A percentile compares a stretch with the other conserved stretches of the same genome.
These are phyloP conservation scores for Peribatodes rhomboidaria DNA, from an alignment of 2,888 invertebrate species.

Conservation along the genomic window DNA sequence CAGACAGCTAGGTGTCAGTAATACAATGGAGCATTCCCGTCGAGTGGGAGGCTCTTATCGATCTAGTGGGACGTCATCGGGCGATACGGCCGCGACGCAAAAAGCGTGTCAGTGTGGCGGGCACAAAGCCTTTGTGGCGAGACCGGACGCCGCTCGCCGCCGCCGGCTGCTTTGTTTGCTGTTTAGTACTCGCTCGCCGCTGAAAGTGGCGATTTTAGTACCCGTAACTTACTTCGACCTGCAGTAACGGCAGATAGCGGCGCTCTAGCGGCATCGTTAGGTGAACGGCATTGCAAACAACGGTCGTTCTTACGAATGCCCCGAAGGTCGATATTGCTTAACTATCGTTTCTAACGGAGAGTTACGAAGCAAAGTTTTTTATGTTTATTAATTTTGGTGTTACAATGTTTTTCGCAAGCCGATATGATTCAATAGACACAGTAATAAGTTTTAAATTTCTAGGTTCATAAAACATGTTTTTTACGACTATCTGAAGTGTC, in stretches of 20 bases:
- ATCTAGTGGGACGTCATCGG: conserved; percentile 85
- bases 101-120: conserved; percentile 81
- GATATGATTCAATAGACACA: conserved; percentile 5
- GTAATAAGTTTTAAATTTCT: conserved; percentile 10
- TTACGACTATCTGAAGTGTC: conserved; percentile 34
- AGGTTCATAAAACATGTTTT: conserved; percentile 17
- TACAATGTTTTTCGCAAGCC: conserved; percentile 12
- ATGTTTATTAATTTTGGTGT: conserved; percentile 9
- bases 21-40: conserved; percentile 83
- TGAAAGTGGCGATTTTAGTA: conserved; percentile 81
- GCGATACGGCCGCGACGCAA: conserved; percentile 83
- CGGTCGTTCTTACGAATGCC: conserved; percentile 10
- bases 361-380: conserved; percentile 15
- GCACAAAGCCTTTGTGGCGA: conserved; percentile 81
- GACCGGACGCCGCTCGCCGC: conserved; percentile 82
- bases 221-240: conserved; percentile 63
- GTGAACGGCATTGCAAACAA: conserved; percentile 23
- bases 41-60: conserved; percentile 85
- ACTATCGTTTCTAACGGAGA: conserved; percentile 16
- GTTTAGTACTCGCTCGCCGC: conserved; percentile 76
- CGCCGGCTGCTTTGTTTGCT: conserved; percentile 80
- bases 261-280: conserved; percentile 30
- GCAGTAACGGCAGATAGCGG: conserved; percentile 50
- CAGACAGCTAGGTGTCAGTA: conserved; percentile 81
- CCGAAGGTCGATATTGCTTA: conserved; percentile 13